A percentile compares a stretch with the other conserved stretches of the same genome.
Conservation (phyloP, 2,888 invertebrate genomes). For the Sinopyrophorus schimmeli region DNA sequence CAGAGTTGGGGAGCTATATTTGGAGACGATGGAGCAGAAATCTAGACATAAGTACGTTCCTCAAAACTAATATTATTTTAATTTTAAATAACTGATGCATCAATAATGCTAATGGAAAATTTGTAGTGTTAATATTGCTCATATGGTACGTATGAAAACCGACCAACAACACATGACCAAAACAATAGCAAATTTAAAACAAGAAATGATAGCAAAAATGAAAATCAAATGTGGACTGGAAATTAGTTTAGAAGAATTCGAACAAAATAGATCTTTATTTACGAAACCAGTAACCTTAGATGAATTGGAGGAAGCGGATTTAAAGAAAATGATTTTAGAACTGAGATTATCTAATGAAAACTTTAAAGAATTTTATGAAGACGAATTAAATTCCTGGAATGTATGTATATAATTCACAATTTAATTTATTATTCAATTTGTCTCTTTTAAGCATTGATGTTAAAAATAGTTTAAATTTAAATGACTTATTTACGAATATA, state of each 20-base stretch:
- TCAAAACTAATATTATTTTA: not conserved
- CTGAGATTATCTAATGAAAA: no score
- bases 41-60: slow-evolving; percentile 62
- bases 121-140: slow-evolving; percentile 66
- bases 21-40: slow-evolving; percentile 67
- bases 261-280: no score
- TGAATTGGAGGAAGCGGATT: slow-evolving; percentile 62
- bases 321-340: slow-evolving; percentile 60
- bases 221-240: slow-evolving; percentile 61
- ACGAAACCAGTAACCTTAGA: slow-evolving; percentile 46
- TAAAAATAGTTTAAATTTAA: no score
- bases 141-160: slow-evolving; percentile 70
- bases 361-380: slow-evolving; percentile 56
- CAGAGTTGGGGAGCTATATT: slow-evolving; percentile 66
- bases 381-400: slow-evolving; percentile 55
- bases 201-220: slow-evolving; percentile 58
- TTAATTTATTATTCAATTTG: no score
- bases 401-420: no score
- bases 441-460: no score
- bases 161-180: slow-evolving; percentile 70
- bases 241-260: slow-evolving; percentile 56
- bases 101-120: slow-evolving; percentile 17
- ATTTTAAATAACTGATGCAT: not conserved
- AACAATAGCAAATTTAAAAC: slow-evolving; percentile 61
- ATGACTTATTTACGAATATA: no score